Evolutionary conservation across 1,140 invertebrate species (phyloP).

Genomic region (Drosophila ogumai): DNA sequence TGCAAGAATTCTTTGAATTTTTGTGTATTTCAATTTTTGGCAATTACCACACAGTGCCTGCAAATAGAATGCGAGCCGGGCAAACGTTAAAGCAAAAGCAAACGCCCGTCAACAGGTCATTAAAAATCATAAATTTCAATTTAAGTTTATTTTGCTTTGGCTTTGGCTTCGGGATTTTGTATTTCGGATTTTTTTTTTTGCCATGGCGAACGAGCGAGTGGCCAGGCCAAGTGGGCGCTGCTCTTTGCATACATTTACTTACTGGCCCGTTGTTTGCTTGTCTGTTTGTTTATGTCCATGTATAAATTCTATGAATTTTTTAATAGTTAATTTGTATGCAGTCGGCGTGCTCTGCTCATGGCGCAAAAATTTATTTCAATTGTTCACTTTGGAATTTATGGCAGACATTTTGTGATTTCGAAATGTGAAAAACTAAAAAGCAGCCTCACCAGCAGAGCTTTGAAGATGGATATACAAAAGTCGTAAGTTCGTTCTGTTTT

Average conservation of each 20-base stretch:
- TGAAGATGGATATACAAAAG: constrained; percentile 38
- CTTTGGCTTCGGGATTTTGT: constrained; percentile 29
- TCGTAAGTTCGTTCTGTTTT: background rate
- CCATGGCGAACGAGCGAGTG: constrained; percentile 1
- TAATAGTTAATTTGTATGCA: constrained; percentile 83
- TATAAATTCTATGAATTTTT: constrained; percentile 83
- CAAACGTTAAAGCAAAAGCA: constrained; percentile 30
- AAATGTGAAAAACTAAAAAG: constrained; percentile 68
- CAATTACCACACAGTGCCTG: constrained; percentile 40
- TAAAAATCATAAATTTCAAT: constrained; percentile 84
- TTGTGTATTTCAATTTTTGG: constrained; percentile 25
- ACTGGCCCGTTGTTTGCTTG: constrained; percentile 3
- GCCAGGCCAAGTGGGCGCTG: constrained; percentile 64
- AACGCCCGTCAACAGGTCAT: constrained; percentile 78
- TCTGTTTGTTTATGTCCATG: constrained; percentile 55
- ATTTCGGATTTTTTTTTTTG: constrained; percentile 18
- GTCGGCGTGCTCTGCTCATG: constrained; percentile 76
- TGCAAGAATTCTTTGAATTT: constrained; percentile 8
- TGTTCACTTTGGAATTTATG: constrained; percentile 83
- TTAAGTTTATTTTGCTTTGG: constrained; percentile 77
- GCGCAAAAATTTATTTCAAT: constrained; percentile 84
- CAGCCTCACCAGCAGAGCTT: constrained; percentile 23
- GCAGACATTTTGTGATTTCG: constrained; percentile 82
- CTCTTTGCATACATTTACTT: constrained; percentile 50
- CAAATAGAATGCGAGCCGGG: constrained; percentile 36